A percentile compares a stretch with the other conserved stretches of the same genome.
Evolutionary conservation across 2,113 vertebrate species (phyloP).

Genomic region (Pachycephala philippinensis): DNA sequence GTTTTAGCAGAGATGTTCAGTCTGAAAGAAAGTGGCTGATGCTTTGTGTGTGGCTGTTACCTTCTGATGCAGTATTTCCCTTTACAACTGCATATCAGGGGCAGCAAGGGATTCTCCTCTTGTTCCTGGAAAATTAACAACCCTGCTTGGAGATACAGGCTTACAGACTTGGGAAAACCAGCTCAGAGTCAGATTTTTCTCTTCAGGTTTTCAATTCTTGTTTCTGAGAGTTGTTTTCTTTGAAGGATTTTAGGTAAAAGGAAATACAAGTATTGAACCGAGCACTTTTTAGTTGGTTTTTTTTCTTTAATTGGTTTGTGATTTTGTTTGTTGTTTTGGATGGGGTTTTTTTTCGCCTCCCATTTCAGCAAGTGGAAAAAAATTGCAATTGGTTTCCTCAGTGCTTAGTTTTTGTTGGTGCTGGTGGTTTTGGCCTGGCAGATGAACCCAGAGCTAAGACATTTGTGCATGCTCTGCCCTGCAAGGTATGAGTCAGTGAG

Average conservation of each 20-base stretch:
- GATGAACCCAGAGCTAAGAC: fast-evolving
- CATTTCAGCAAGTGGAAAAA: neutral
- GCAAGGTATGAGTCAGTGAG: neutral
- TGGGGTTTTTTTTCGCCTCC: neutral
- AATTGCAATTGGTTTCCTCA: neutral
- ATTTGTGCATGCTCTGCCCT: neutral
- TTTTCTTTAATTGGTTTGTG: neutral
- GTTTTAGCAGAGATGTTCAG: neutral
- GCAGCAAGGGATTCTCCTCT: neutral
- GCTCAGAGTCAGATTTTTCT: neutral
- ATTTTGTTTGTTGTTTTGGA: neutral
- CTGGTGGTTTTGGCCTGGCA: neutral
- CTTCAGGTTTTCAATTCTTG: neutral
- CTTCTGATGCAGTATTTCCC: neutral
- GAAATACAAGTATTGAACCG: neutral
- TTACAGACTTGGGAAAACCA: neutral
- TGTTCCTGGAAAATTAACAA: neutral
- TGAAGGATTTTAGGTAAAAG: neutral
- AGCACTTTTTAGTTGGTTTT: neutral
- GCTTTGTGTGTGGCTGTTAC: neutral
- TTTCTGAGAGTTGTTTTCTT: neutral
- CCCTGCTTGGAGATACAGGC: neutral
- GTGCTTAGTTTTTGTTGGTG: neutral
- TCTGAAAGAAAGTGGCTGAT: neutral
- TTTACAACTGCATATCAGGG: neutral